Percentiles rank a stretch among this genome's conserved stretches.
Evolutionary conservation across 1,140 invertebrate genomes (phyloP).

Genomic region (Mizuhopecten yessoensis): DNA sequence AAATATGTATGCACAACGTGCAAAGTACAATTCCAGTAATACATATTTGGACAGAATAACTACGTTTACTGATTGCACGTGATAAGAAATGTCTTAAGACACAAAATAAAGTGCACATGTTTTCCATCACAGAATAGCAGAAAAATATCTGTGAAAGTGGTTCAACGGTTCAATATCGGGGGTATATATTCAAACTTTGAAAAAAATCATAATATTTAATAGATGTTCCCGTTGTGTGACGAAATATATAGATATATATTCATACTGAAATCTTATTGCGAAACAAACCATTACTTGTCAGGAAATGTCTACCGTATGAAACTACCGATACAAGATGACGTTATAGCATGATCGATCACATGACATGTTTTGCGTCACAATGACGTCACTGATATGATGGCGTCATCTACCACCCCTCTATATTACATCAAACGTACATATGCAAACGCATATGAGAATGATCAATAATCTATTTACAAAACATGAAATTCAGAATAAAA

Average conservation of each 20-base stretch:
- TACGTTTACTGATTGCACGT: no score
- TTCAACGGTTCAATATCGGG: no score
- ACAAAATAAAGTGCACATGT: not conserved
- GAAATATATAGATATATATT: not conserved
- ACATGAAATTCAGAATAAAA: not conserved
- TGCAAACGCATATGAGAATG: not conserved
- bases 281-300: not conserved
- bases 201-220: not conserved
- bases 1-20: not conserved
- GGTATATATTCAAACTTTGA: not conserved
- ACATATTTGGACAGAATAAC: not conserved
- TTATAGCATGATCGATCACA: not conserved
- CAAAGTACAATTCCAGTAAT: not conserved
- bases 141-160: not conserved
- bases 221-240: not conserved
- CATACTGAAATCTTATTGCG: not conserved
- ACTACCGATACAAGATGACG: not conserved
- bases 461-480: slow-evolving; percentile 35
- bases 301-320: not conserved
- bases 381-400: slow-evolving; percentile 19
- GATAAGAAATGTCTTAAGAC: no score
- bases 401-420: not conserved
- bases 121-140: not conserved
- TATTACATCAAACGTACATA: not conserved
- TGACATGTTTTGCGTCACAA: slow-evolving; percentile 23